Percentiles rank a stretch among this genome's conserved stretches.
Conservation (phyloP, 2,113 vertebrate species). For the Scomber scombrus region DNA sequence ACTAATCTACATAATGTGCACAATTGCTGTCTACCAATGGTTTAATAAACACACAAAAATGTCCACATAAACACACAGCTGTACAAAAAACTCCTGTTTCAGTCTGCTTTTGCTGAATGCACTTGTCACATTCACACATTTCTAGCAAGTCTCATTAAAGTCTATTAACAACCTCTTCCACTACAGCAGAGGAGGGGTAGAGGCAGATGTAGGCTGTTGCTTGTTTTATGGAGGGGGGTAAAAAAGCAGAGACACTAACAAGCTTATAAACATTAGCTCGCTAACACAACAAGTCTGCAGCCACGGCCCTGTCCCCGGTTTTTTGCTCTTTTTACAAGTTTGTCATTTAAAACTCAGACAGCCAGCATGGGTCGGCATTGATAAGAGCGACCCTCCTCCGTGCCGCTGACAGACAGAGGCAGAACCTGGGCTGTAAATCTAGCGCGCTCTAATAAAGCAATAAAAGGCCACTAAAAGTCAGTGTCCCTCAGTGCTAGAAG, state of each 20-base stretch:
- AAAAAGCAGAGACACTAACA: constrained; percentile 55
- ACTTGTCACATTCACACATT: constrained; percentile 30
- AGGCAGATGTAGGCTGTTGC: constrained; percentile 29
- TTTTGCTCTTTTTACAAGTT: constrained; percentile 45
- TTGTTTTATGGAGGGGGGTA: constrained; percentile 63
- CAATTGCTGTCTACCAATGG: background rate
- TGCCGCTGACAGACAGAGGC: constrained; percentile 60
- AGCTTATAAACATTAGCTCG: constrained; percentile 69
- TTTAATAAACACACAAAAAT: background rate
- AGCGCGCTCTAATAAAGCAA: constrained; percentile 77
- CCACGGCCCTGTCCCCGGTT: constrained; percentile 7
- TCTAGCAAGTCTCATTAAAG: constrained; percentile 31
- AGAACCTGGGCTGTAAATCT: constrained; percentile 71
- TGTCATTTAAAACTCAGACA: constrained; percentile 62
- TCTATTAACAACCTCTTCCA: constrained; percentile 25
- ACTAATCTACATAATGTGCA: background rate
- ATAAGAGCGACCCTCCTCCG: constrained; percentile 59
- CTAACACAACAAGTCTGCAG: constrained; percentile 57
- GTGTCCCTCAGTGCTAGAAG: constrained; percentile 66
- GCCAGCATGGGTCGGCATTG: constrained; percentile 40
- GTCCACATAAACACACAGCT: background rate
- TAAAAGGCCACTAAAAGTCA: constrained; percentile 78
- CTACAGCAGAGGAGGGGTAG: constrained; percentile 8
- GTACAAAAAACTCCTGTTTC: background rate
- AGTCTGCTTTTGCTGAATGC: background rate